phyloP scores from a whole-genome alignment of 1,140 invertebrate species.

The Diachasmimorpha longicaudata region DNA sequence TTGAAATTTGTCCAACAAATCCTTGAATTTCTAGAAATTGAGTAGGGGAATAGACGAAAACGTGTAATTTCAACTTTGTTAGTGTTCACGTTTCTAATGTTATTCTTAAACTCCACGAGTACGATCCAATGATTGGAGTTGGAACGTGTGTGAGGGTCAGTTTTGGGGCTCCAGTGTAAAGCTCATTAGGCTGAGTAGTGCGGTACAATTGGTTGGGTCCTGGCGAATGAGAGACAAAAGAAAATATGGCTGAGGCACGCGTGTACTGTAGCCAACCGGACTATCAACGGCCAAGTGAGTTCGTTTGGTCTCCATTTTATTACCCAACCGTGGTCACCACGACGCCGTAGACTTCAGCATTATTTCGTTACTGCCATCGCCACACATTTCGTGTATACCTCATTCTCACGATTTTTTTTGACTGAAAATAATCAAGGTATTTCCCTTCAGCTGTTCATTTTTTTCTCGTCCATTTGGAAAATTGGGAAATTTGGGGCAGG shows the following conservation, averaged over 20 bases:
- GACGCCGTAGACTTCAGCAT: conserved; percentile 45
- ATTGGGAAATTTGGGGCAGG: too few species aligned
- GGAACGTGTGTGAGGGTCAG: background rate
- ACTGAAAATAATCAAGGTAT: too few species aligned
- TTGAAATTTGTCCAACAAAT: background rate
- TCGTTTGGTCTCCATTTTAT: conserved; percentile 47
- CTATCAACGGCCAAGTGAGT: conserved; percentile 52
- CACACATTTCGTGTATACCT: background rate
- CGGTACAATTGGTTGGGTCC: background rate
- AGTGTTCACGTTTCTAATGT: background rate
- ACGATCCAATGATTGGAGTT: background rate
- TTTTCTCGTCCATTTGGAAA: background rate
- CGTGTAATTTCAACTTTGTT: background rate
- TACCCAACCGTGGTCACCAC: conserved; percentile 21
- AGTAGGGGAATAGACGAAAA: background rate
- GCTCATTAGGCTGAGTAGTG: conserved; percentile 4
- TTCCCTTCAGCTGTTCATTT: background rate
- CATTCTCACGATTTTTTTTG: too few species aligned
- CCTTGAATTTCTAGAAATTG: background rate
- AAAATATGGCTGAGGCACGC: conserved; percentile 11
- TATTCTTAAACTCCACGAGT: background rate
- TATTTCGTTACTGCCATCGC: conserved; percentile 40
- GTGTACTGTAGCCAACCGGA: conserved; percentile 38
- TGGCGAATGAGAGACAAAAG: background rate
- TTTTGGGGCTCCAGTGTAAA: background rate